A percentile compares a stretch with the other conserved stretches of the same genome.
These are phyloP conservation scores for Pygocentrus nattereri DNA, from an alignment of 2,797 vertebrate genomes.

Conservation along the genomic window DNA sequence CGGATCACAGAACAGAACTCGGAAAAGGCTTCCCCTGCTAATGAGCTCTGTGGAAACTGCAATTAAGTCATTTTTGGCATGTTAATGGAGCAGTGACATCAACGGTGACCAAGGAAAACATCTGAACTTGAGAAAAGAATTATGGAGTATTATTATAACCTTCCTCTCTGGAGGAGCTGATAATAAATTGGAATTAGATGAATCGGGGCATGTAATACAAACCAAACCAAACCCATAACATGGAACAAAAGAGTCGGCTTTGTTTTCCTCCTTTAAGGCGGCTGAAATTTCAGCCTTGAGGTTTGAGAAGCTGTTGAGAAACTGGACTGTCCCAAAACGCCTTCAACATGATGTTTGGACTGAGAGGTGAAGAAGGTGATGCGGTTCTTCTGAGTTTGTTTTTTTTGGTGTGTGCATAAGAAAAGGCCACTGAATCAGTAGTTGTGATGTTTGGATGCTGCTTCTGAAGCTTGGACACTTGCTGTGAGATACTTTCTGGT, in stretches of 20 bases:
- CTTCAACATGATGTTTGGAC: too few relatives aligned
- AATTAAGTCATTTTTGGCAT: constrained; percentile 74
- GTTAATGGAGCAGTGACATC: constrained; percentile 74
- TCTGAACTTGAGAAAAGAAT: constrained; percentile 62
- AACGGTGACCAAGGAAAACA: constrained; percentile 77
- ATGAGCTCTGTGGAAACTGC: constrained; percentile 63
- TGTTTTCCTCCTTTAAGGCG: not conserved
- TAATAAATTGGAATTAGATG: constrained; percentile 77
- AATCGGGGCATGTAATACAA: constrained; percentile 71
- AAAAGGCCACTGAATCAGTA: constrained; percentile 8
- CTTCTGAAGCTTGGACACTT: constrained; percentile 16
- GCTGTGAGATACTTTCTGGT: too few relatives aligned
- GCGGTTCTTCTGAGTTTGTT: not conserved
- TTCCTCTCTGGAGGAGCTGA: constrained; percentile 66
- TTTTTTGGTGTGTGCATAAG: not conserved
- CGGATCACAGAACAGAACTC: not conserved
- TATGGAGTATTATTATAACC: constrained; percentile 76
- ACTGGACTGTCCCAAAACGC: too few relatives aligned
- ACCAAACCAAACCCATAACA: constrained; percentile 63
- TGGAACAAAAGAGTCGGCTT: not conserved
- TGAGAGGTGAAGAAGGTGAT: too few relatives aligned
- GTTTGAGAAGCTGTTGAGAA: too few relatives aligned
- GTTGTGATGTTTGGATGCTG: constrained; percentile 35
- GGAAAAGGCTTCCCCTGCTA: not conserved
- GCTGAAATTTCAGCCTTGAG: not conserved